Evolutionary conservation across 2,888 invertebrate species (phyloP).

Genomic region (Melanargia galathea): DNA sequence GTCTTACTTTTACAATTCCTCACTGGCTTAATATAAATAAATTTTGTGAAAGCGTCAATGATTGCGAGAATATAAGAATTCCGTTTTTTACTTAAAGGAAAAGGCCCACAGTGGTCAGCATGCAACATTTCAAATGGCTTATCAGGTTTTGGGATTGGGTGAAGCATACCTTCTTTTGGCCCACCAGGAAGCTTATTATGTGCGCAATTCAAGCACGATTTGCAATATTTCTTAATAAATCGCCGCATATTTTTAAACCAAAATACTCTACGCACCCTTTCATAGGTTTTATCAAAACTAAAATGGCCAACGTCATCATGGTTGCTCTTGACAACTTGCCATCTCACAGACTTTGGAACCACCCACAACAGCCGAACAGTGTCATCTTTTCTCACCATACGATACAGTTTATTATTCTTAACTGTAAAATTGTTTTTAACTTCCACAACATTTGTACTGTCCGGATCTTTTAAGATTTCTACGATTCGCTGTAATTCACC

Average conservation of each 20-base stretch:
- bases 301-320: constrained; percentile 45
- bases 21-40: constrained; percentile 32
- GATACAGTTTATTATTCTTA: too few relatives aligned
- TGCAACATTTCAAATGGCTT: constrained; percentile 44
- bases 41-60: constrained; percentile 40
- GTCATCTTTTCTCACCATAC: too few relatives aligned
- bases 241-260: constrained; percentile 44
- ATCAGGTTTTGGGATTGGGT: constrained; percentile 40
- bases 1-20: constrained; percentile 30
- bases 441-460: too few relatives aligned
- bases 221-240: constrained; percentile 40
- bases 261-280: background rate
- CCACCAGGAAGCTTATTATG: constrained; percentile 34
- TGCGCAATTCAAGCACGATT: constrained; percentile 31
- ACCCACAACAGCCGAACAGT: too few relatives aligned
- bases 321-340: constrained; percentile 41
- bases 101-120: constrained; percentile 42
- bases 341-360: constrained; percentile 41
- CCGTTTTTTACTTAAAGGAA: constrained; percentile 31
- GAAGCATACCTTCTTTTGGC: constrained; percentile 34
- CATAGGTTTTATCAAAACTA: constrained; percentile 36
- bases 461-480: too few relatives aligned
- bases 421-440: too few relatives aligned
- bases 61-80: constrained; percentile 40
- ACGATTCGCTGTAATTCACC: too few relatives aligned